A percentile compares a stretch with the other conserved stretches of the same genome.
phyloP scores from a whole-genome alignment of 2,113 vertebrate species.

The Microcebus murinus region DNA sequence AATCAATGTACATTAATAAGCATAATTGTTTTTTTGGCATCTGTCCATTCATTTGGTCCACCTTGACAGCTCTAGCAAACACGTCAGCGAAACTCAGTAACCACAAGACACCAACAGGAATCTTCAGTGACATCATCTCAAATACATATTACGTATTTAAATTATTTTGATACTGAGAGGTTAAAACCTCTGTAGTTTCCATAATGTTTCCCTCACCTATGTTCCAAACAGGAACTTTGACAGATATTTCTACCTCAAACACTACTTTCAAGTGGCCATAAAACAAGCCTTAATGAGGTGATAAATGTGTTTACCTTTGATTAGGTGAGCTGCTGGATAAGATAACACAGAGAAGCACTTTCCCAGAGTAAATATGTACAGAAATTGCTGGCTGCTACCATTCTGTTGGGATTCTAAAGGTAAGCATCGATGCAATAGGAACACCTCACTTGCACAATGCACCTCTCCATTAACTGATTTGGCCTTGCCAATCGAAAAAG shows the following conservation, averaged over 20 bases:
- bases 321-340: constrained; percentile 91
- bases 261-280: constrained; percentile 87
- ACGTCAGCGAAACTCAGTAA: constrained; percentile 81
- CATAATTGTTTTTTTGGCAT: constrained; percentile 92
- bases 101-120: constrained; percentile 76
- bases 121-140: constrained; percentile 77
- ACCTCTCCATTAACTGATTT: background rate
- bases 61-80: constrained; percentile 83
- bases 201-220: constrained; percentile 35
- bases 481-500: background rate
- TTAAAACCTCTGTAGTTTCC: constrained; percentile 82
- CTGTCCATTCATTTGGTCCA: constrained; percentile 89
- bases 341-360: constrained; percentile 87
- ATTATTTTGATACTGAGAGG: constrained; percentile 73
- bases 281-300: constrained; percentile 91
- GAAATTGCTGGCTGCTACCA: constrained; percentile 48
- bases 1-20: constrained; percentile 96
- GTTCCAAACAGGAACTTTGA: constrained; percentile 80
- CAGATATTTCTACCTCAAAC: constrained; percentile 85
- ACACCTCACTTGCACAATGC: background rate
- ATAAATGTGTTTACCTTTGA: constrained; percentile 97
- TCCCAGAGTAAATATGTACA: constrained; percentile 87
- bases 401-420: constrained; percentile 48
- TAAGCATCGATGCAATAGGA: background rate
- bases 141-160: constrained; percentile 75